phyloP scores from a whole-genome alignment of 2,888 invertebrate genomes.

The Acanthosepion esculentum region DNA sequence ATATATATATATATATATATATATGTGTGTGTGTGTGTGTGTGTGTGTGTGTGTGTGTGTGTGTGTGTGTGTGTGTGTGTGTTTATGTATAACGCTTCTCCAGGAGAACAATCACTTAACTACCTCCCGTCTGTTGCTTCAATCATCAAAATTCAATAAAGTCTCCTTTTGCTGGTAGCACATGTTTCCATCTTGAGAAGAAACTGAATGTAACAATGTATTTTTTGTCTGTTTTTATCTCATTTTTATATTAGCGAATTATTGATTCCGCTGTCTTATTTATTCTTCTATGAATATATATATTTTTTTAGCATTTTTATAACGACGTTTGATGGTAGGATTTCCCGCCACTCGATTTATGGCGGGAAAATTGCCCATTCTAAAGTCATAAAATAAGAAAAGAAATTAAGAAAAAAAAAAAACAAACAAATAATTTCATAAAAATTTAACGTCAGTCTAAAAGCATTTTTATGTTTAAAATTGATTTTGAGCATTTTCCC shows the following conservation, averaged over 20 bases:
- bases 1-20: no score
- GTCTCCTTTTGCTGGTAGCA: not conserved
- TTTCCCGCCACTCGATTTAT: not conserved
- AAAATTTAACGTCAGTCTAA: not conserved
- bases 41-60: no score
- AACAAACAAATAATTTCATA: not conserved
- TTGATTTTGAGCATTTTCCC: not conserved
- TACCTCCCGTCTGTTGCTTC: not conserved
- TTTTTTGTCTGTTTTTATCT: not conserved
- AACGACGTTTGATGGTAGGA: not conserved
- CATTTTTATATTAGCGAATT: not conserved
- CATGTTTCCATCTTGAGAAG: not conserved
- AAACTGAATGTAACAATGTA: not conserved
- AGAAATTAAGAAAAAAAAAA: not conserved
- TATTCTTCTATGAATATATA: not conserved
- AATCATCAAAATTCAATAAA: not conserved
- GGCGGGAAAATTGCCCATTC: conserved; percentile 14
- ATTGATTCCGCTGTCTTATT: not conserved
- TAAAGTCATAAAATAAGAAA: not conserved
- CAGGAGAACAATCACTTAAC: not conserved
- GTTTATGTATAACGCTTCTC: no score
- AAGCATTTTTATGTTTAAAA: not conserved
- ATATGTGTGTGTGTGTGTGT: no score
- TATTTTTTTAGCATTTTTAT: not conserved
- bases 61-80: no score